These are phyloP conservation scores for Onychorhynchus coronatus DNA, from an alignment of 2,113 vertebrate species.

Conservation along the genomic window DNA sequence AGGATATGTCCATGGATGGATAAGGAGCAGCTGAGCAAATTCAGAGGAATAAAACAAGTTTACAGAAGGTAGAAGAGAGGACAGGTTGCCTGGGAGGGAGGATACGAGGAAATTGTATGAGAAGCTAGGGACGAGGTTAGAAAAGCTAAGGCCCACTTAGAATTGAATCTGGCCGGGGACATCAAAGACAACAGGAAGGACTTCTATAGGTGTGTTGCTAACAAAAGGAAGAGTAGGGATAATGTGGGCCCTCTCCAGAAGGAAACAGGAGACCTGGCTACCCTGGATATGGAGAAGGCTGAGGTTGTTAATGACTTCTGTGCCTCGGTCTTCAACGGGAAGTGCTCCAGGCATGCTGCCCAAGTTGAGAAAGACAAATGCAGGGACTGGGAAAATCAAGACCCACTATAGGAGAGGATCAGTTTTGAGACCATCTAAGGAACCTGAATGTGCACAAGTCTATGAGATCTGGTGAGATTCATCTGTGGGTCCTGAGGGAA, in stretches of 20 bases:
- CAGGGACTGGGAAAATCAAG: neutral
- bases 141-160: neutral
- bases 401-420: neutral
- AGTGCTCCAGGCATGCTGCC: neutral
- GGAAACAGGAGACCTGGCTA: neutral
- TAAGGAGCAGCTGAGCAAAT: neutral
- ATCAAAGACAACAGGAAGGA: neutral
- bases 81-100: neutral
- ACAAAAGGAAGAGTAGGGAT: neutral
- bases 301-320: neutral
- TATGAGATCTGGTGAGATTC: neutral
- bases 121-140: neutral
- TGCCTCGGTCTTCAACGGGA: neutral
- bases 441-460: neutral
- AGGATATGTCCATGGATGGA: neutral
- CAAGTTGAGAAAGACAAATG: neutral
- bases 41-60: neutral
- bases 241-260: neutral
- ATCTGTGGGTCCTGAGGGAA: neutral
- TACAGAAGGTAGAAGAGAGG: neutral
- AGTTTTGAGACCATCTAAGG: neutral
- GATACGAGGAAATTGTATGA: neutral
- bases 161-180: neutral
- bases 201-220: neutral
- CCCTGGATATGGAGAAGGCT: neutral